Evolutionary conservation across 2,113 vertebrate genomes (phyloP).

Genomic region (Centropus bengalensis): DNA sequence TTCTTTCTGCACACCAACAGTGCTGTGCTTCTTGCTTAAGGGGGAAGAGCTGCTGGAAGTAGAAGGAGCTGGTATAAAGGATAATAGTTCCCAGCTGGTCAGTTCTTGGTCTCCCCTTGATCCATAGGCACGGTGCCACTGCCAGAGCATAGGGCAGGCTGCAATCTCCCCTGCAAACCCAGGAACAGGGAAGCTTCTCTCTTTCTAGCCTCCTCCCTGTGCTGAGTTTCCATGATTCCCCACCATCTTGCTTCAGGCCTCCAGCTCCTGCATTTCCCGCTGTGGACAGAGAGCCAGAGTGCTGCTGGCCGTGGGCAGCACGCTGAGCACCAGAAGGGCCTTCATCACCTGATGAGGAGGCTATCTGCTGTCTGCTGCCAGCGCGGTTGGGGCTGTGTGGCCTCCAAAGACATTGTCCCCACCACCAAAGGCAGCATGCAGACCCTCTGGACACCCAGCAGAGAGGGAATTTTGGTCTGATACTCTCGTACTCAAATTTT

Average conservation of each 20-base stretch:
- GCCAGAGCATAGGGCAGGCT: neutral
- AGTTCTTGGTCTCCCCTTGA: neutral
- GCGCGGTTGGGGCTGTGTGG: neutral
- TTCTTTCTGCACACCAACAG: neutral
- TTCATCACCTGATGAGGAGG: neutral
- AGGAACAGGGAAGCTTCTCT: neutral
- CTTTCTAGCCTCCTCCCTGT: neutral
- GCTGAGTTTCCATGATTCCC: neutral
- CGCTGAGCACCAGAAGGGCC: fast-evolving
- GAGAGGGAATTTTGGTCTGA: neutral
- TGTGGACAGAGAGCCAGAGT: neutral
- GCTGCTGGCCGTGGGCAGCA: neutral
- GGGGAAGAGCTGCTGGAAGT: neutral
- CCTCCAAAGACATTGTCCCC: neutral
- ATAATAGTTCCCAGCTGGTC: neutral
- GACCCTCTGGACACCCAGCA: fast-evolving
- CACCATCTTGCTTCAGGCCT: neutral
- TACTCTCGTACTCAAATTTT: neutral
- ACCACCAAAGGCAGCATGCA: neutral
- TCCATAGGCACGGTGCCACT: neutral
- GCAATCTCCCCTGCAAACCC: neutral
- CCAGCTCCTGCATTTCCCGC: neutral
- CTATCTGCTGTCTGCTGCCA: neutral
- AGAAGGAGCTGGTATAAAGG: neutral
- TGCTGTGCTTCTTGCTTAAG: neutral